These are phyloP conservation scores for Erythrolamprus reginae DNA, from an alignment of 2,113 vertebrate species.

Conservation along the genomic window DNA sequence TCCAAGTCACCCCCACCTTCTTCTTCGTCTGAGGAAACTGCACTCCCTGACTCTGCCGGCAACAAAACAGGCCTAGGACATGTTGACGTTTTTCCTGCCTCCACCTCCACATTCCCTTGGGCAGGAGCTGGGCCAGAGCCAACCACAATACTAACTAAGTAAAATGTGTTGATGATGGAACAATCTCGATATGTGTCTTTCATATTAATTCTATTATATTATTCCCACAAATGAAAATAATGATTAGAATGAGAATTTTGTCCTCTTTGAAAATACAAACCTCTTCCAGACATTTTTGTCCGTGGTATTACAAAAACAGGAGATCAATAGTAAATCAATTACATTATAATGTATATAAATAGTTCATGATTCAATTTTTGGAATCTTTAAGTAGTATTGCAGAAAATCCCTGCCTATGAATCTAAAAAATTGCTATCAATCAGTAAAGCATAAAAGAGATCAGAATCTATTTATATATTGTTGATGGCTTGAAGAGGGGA, in stretches of 20 bases:
- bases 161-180: not conserved
- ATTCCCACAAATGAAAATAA: not conserved
- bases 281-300: not conserved
- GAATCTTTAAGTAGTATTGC: not conserved
- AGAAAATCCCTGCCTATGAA: not conserved
- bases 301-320: not conserved
- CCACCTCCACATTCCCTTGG: no score
- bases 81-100: no score
- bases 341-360: not conserved
- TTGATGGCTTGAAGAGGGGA: no score
- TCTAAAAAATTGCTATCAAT: not conserved
- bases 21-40: no score
- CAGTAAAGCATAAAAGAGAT: not conserved
- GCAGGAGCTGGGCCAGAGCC: no score
- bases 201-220: not conserved
- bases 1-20: no score
- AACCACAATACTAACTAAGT: not conserved
- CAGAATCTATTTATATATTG: no score
- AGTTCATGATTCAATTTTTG: not conserved
- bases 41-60: no score
- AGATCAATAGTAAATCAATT: not conserved
- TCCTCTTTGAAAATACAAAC: no score
- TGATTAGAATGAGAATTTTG: not conserved
- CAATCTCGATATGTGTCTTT: not conserved
- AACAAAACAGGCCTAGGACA: no score